Evolutionary conservation across 2,113 vertebrate genomes (phyloP).

Genomic region (Melanotaenia duboulayi): DNA sequence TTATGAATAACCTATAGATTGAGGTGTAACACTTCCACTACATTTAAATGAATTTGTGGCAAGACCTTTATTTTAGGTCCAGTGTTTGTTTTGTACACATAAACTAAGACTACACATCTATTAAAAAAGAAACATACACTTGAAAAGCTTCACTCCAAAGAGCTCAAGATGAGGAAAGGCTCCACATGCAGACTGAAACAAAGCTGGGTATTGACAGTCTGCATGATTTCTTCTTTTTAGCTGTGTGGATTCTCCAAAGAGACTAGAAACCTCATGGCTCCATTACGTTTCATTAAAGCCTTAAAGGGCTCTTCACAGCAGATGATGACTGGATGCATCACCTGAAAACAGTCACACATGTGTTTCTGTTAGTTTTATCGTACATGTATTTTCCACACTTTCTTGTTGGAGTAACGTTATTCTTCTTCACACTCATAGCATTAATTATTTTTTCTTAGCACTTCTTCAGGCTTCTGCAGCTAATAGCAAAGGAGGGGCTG

Average conservation of each 20-base stretch:
- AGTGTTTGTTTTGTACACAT: background rate
- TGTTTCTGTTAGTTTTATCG: constrained; percentile 21
- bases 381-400: constrained; percentile 4
- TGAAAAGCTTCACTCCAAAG: constrained; percentile 30
- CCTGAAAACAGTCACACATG: constrained; percentile 3
- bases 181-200: background rate
- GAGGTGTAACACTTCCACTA: background rate
- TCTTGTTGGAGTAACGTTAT: background rate
- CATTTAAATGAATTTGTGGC: constrained; percentile 23
- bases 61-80: too few relatives aligned
- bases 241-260: constrained; percentile 4
- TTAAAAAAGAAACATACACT: background rate
- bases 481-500: constrained; percentile 17
- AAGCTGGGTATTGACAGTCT: background rate
- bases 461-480: constrained; percentile 27
- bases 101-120: background rate
- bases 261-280: background rate
- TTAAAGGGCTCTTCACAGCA: constrained; percentile 16
- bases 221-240: background rate
- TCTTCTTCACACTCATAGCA: constrained; percentile 44
- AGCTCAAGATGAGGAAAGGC: background rate
- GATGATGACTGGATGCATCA: background rate
- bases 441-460: constrained; percentile 22
- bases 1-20: too few relatives aligned
- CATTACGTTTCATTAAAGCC: background rate